These are phyloP conservation scores for Sphaeramia orbicularis DNA, from an alignment of 2,797 vertebrate genomes.

Conservation along the genomic window DNA sequence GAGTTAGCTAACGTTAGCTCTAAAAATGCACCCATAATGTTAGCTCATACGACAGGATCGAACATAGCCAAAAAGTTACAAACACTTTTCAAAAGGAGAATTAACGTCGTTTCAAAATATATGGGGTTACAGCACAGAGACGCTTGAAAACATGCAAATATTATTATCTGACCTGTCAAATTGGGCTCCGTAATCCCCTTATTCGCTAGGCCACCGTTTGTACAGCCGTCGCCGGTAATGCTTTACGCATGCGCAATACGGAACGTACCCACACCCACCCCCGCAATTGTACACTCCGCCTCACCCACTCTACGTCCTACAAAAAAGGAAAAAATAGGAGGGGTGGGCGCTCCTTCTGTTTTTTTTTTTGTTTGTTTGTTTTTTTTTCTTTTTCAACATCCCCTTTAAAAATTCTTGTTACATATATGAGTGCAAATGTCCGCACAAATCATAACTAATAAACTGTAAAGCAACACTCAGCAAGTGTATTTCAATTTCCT, in stretches of 20 bases:
- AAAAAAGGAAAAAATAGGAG: no score
- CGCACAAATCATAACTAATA: no score
- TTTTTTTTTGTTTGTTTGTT: no score
- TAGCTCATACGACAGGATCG: conserved; percentile 11
- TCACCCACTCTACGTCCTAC: conserved; percentile 10
- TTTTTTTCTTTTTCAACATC: no score
- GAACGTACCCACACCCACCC: conserved; percentile 4
- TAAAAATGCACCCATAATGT: conserved; percentile 24
- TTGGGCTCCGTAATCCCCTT: conserved; percentile 78
- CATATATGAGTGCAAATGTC: no score
- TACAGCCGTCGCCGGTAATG: conserved; percentile 82
- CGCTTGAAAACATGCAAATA: not conserved
- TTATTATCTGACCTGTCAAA: conserved; percentile 81
- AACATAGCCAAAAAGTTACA: not conserved
- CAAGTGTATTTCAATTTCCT: no score
- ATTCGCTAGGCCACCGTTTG: conserved; percentile 77
- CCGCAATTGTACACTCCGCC: conserved; percentile 17
- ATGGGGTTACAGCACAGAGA: rapidly evolving
- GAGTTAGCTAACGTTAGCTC: conserved; percentile 46
- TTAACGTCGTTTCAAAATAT: not conserved
- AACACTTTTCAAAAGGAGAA: not conserved
- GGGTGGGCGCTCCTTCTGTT: no score
- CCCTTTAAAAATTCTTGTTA: no score
- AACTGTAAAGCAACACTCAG: no score
- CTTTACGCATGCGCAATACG: conserved; percentile 77